phyloP scores from a whole-genome alignment of 2,888 invertebrate genomes.

The Chymomyza amoena region DNA sequence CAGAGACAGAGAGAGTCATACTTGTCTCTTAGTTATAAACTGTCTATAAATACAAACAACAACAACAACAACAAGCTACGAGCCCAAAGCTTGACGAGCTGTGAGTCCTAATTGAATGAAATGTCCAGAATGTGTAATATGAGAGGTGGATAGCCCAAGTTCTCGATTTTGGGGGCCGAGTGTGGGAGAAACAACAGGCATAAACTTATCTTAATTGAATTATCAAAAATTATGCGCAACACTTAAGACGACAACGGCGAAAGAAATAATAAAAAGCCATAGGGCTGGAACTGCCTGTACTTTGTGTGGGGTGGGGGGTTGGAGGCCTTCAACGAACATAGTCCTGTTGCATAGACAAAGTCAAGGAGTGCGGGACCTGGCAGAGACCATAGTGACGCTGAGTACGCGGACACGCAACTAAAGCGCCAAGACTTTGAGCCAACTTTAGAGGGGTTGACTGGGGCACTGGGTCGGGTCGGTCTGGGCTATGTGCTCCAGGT shows the following conservation, averaged over 20 bases:
- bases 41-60: background rate
- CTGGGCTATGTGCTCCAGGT: background rate
- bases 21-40: constrained; percentile 1
- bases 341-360: background rate
- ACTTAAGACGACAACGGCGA: constrained; percentile 45
- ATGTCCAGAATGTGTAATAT: constrained; percentile 23
- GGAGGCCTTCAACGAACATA: background rate
- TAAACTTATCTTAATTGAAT: constrained; percentile 69
- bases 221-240: constrained; percentile 66
- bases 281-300: background rate
- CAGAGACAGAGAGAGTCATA: background rate
- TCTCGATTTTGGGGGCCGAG: constrained; percentile 9
- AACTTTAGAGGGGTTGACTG: constrained; percentile 27
- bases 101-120: constrained; percentile 49
- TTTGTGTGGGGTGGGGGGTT: background rate
- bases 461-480: constrained; percentile 2
- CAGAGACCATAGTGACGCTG: background rate
- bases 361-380: background rate
- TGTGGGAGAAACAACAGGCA: constrained; percentile 27
- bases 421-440: background rate
- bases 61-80: background rate
- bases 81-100: background rate
- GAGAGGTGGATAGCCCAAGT: background rate
- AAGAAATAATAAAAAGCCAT: background rate
- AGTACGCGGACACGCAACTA: constrained; percentile 32